These are phyloP conservation scores for Sebastes elongatus DNA, from an alignment of 2,797 vertebrate genomes.

Conservation along the genomic window DNA sequence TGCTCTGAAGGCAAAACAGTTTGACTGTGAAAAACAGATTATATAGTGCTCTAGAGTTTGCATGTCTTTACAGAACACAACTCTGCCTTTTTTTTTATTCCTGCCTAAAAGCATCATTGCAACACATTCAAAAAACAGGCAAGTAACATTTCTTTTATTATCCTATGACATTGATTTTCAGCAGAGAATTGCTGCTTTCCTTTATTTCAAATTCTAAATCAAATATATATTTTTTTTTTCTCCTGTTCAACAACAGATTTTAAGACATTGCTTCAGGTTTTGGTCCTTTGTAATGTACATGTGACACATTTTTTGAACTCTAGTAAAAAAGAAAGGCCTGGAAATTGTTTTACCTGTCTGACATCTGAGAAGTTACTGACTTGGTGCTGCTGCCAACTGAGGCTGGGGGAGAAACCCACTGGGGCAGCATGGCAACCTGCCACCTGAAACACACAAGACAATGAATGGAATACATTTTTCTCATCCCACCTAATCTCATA, in stretches of 20 bases:
- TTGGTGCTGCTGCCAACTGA: slow-evolving; percentile 94
- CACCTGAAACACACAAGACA: slow-evolving; percentile 78
- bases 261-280: background rate
- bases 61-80: background rate
- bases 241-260: background rate
- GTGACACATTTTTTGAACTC: background rate
- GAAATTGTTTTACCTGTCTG: slow-evolving; percentile 86
- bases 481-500: background rate
- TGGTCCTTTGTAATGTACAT: background rate
- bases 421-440: slow-evolving; percentile 92
- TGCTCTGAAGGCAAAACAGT: slow-evolving; percentile 81
- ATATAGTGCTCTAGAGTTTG: background rate
- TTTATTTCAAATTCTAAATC: background rate
- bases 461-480: background rate
- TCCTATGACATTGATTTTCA: background rate
- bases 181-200: background rate
- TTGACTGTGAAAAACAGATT: background rate
- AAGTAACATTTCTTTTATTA: background rate
- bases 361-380: slow-evolving; percentile 90
- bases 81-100: background rate
- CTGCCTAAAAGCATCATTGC: background rate
- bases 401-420: slow-evolving; percentile 89
- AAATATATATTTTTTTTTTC: no score
- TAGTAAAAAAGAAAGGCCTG: background rate
- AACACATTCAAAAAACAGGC: background rate